phyloP scores from a whole-genome alignment of 2,797 vertebrate species.

The Trachops cirrhosus region DNA sequence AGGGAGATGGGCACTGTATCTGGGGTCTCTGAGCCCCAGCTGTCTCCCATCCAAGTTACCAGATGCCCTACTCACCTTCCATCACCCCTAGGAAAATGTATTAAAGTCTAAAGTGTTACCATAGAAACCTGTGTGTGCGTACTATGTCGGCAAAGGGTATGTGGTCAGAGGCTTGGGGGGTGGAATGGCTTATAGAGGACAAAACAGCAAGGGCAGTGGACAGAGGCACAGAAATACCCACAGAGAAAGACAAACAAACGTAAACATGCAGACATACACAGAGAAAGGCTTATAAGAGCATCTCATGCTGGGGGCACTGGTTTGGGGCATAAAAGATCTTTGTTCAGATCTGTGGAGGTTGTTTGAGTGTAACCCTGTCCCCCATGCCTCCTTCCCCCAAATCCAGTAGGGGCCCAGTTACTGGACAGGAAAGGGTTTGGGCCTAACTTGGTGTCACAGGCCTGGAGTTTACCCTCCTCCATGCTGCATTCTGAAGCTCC shows the following conservation, averaged over 20 bases:
- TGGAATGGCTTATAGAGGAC: not conserved
- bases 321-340: not conserved
- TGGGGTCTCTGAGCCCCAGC: not conserved
- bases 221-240: not conserved
- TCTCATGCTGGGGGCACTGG: not conserved
- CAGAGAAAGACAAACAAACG: not conserved
- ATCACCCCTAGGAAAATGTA: constrained; percentile 62
- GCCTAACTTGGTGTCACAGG: not conserved
- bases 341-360: not conserved
- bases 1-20: not conserved
- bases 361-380: not conserved
- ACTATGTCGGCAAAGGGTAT: not conserved
- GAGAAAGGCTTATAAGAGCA: not conserved
- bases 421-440: not conserved
- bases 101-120: constrained; percentile 74
- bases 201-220: not conserved
- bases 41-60: constrained; percentile 39
- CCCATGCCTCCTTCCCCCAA: not conserved
- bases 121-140: constrained; percentile 49
- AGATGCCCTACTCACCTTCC: constrained; percentile 34
- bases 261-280: not conserved
- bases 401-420: not conserved
- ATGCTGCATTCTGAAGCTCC: not conserved
- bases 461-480: not conserved
- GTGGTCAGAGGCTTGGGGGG: not conserved